Evolutionary conservation across 1,140 invertebrate genomes (phyloP).

Genomic region (Pogonus chalceus): DNA sequence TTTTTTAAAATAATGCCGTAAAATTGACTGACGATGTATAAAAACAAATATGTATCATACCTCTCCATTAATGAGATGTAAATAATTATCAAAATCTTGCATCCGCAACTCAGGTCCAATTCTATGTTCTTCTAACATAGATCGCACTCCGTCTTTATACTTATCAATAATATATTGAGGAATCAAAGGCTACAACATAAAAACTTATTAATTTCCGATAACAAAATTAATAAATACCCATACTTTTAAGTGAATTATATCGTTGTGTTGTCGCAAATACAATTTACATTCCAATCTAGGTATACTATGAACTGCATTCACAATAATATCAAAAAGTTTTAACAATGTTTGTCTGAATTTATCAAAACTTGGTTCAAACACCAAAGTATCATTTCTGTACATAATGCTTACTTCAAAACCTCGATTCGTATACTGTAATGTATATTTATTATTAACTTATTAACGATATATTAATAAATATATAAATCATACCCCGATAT

Average conservation of each 20-base stretch:
- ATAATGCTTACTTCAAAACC: conserved; percentile 65
- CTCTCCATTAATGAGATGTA: conserved; percentile 66
- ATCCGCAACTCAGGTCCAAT: conserved; percentile 58
- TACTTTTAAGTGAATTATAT: conserved; percentile 40
- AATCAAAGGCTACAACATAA: conserved; percentile 51
- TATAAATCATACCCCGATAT: conserved; percentile 44
- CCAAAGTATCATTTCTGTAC: conserved; percentile 54
- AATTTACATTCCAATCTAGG: conserved; percentile 64
- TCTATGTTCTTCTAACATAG: conserved; percentile 56
- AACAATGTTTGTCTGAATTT: conserved; percentile 59
- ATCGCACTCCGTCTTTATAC: conserved; percentile 44
- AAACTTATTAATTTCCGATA: conserved; percentile 26
- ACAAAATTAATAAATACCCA: conserved; percentile 8
- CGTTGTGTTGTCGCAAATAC: conserved; percentile 48
- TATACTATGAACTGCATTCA: conserved; percentile 54
- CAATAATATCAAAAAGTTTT: conserved; percentile 61
- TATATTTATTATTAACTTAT: conserved; percentile 12
- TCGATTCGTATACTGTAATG: conserved; percentile 50
- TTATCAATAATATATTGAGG: conserved; percentile 49
- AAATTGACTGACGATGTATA: neutral
- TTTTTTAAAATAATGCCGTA: neutral
- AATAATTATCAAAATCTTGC: conserved; percentile 72
- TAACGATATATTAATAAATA: conserved; percentile 10
- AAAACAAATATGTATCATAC: conserved; percentile 29
- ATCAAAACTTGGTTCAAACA: conserved; percentile 72